Evolutionary conservation across 2,797 vertebrate species (phyloP).

Genomic region (Selene dorsalis): DNA sequence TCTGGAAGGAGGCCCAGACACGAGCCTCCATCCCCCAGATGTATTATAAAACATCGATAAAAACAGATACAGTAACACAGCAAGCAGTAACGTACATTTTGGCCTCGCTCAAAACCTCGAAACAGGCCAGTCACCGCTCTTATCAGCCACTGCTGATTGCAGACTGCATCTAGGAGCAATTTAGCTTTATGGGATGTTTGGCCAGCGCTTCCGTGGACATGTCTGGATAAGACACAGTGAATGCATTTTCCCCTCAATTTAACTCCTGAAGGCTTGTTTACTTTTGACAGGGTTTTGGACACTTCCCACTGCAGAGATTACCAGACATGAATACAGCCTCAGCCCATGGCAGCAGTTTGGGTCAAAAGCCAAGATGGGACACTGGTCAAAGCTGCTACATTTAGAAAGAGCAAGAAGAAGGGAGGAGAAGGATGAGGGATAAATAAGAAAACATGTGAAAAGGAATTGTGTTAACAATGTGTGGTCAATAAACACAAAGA

Average conservation of each 20-base stretch:
- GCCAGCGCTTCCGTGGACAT: conserved; percentile 20
- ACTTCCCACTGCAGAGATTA: conserved; percentile 45
- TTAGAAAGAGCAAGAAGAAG: conserved; percentile 1
- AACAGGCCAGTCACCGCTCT: conserved; percentile 24
- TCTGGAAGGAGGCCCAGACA: conserved; percentile 15
- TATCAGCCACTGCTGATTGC: conserved; percentile 50
- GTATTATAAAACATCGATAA: conserved; percentile 36
- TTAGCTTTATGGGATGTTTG: conserved; percentile 41
- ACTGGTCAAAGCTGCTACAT: conserved; percentile 10
- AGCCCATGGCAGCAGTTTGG: conserved; percentile 13
- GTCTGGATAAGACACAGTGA: conserved; percentile 44
- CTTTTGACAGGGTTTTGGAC: conserved; percentile 50
- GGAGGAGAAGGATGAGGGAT: not conserved
- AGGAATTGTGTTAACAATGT: not conserved
- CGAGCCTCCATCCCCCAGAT: conserved; percentile 12
- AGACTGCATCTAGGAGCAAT: conserved; percentile 23
- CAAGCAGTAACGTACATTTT: conserved; percentile 22
- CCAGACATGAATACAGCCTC: conserved; percentile 26
- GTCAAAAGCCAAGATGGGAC: conserved; percentile 16
- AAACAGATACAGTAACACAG: conserved; percentile 29
- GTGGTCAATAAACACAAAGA: conserved; percentile 11
- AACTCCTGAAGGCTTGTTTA: conserved; percentile 57
- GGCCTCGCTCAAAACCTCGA: conserved; percentile 29
- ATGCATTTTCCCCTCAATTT: conserved; percentile 66
- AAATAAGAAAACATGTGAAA: not conserved